Evolutionary conservation across 2,113 vertebrate genomes (phyloP).

Genomic region (Crotalus viridis): DNA sequence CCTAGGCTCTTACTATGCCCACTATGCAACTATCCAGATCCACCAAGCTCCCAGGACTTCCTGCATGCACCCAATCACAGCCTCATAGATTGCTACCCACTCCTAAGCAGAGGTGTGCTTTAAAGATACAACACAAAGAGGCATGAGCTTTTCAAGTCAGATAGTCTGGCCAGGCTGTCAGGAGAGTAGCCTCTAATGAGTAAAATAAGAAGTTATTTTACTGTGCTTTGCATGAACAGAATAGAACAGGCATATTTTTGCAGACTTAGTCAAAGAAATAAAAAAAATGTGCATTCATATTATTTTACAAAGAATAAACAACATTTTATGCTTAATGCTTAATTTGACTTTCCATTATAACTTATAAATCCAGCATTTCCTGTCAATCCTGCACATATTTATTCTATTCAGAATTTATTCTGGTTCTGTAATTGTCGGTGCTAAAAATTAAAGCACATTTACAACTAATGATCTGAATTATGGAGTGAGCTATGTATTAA

Average conservation of each 20-base stretch:
- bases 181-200: neutral
- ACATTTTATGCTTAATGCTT: neutral
- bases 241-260: neutral
- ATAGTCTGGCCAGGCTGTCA: neutral
- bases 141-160: neutral
- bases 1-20: neutral
- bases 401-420: conserved; percentile 32
- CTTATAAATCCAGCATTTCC: conserved; percentile 5
- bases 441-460: conserved; percentile 29
- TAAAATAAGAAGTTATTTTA: neutral
- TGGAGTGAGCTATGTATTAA: neutral
- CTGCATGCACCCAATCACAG: neutral
- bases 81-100: neutral
- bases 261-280: neutral
- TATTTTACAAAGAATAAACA: conserved; percentile 15
- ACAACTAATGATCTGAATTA: conserved; percentile 23
- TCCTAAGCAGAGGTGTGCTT: neutral
- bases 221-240: neutral
- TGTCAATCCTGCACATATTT: conserved; percentile 13
- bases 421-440: conserved; percentile 25
- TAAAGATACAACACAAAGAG: neutral
- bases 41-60: neutral
- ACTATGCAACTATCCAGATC: neutral
- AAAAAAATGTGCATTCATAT: neutral
- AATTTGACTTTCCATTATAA: neutral